Evolutionary conservation across 2,113 vertebrate genomes (phyloP).

Genomic region (Phyllopteryx taeniolatus): DNA sequence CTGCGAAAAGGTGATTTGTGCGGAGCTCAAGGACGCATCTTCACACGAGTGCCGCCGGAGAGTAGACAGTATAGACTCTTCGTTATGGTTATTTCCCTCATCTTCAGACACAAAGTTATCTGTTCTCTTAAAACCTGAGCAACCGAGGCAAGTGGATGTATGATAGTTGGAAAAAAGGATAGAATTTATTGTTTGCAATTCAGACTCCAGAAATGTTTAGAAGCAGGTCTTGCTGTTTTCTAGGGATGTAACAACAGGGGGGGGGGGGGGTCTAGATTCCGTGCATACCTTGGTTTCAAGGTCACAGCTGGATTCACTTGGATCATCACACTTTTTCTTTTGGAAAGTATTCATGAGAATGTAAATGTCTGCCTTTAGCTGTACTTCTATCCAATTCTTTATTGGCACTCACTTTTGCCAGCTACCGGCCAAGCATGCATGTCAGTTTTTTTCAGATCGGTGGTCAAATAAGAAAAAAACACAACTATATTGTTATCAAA

Average conservation of each 20-base stretch:
- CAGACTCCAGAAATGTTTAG: not conserved
- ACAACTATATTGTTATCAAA: not conserved
- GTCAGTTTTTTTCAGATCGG: not conserved
- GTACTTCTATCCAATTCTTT: not conserved
- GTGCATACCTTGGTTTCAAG: no score
- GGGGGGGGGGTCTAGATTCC: no score
- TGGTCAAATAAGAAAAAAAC: not conserved
- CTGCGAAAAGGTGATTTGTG: not conserved
- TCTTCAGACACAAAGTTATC: not conserved
- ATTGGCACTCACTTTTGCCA: not conserved
- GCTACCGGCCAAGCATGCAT: not conserved
- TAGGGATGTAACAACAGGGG: not conserved
- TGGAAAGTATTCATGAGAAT: not conserved
- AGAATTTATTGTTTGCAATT: not conserved
- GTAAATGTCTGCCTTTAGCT: not conserved
- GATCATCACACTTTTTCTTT: no score
- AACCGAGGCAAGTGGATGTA: not conserved
- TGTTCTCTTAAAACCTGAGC: not conserved
- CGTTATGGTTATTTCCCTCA: not conserved
- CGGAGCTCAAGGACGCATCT: not conserved
- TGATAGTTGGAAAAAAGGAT: not conserved
- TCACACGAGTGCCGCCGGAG: not conserved
- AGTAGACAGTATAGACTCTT: not conserved
- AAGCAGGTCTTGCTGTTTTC: not conserved
- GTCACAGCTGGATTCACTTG: no score